Evolutionary conservation across 2,113 vertebrate species (phyloP).

Genomic region (Gymnarchus niloticus): DNA sequence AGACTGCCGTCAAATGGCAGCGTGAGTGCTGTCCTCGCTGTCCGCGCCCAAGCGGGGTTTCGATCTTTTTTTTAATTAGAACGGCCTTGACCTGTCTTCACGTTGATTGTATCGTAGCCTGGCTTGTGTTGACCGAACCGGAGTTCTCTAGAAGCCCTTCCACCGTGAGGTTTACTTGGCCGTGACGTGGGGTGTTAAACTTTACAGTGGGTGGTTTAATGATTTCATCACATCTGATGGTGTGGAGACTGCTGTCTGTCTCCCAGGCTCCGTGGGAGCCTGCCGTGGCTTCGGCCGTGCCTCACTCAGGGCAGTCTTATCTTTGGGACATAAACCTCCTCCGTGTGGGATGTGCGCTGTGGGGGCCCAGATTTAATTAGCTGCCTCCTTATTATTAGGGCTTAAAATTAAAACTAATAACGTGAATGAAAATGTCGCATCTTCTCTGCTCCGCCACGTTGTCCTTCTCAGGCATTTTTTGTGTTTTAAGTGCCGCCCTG

Average conservation of each 20-base stretch:
- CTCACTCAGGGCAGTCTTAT: conserved; percentile 59
- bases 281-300: conserved; percentile 21
- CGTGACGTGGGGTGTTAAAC: not conserved
- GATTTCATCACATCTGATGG: conserved; percentile 15
- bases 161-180: not conserved
- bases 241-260: conserved; percentile 1
- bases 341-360: conserved; percentile 60
- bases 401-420: conserved; percentile 47
- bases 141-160: not conserved
- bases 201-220: not conserved
- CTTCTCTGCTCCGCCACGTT: not conserved
- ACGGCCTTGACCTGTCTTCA: too few relatives aligned
- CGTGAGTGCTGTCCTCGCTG: too few relatives aligned
- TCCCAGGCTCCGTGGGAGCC: not conserved
- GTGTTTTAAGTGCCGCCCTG: not conserved
- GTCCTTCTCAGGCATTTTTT: not conserved
- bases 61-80: too few relatives aligned
- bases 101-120: too few relatives aligned
- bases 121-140: not conserved
- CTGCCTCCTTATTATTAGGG: conserved; percentile 54
- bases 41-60: too few relatives aligned
- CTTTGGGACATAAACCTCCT: conserved; percentile 61
- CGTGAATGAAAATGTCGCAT: conserved; percentile 48
- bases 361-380: conserved; percentile 64
- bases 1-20: too few relatives aligned